Percentiles rank a stretch among this genome's conserved stretches.
phyloP scores from a whole-genome alignment of 2,888 invertebrate species.

The Mythimna loreyi region DNA sequence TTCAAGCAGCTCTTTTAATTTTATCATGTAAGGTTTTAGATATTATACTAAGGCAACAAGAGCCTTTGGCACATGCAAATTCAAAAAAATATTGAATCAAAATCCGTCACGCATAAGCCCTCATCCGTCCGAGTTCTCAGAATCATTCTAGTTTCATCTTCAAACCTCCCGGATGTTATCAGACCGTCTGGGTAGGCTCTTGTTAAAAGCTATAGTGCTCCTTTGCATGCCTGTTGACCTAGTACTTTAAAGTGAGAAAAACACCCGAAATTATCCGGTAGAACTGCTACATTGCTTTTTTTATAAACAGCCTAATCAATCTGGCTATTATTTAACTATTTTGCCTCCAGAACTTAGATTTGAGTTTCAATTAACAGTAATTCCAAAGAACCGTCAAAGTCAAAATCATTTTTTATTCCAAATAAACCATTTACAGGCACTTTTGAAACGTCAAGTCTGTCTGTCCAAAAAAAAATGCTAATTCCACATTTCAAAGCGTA shows the following conservation, averaged over 20 bases:
- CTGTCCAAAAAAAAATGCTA: too few species aligned
- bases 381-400: too few species aligned
- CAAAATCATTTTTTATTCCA: too few species aligned
- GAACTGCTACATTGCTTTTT: neutral
- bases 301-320: neutral
- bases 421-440: too few species aligned
- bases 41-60: neutral
- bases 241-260: slow-evolving; percentile 16
- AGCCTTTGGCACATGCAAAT: neutral
- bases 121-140: slow-evolving; percentile 14
- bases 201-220: slow-evolving; percentile 15
- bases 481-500: too few species aligned
- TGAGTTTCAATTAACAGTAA: too few species aligned
- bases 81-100: neutral
- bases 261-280: neutral
- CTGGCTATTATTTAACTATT: neutral
- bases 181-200: slow-evolving; percentile 29
- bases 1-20: neutral
- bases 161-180: slow-evolving; percentile 15
- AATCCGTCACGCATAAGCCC: slow-evolving; percentile 20
- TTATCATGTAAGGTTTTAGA: neutral
- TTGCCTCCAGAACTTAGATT: too few species aligned
- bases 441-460: too few species aligned
- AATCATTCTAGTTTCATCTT: slow-evolving; percentile 4
- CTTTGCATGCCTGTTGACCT: slow-evolving; percentile 8